Evolutionary conservation across 2,888 invertebrate species (phyloP), one percentile per base, ranked within the genome.

Genomic region (Bursaphelenchus okinawaensis): DNA sequence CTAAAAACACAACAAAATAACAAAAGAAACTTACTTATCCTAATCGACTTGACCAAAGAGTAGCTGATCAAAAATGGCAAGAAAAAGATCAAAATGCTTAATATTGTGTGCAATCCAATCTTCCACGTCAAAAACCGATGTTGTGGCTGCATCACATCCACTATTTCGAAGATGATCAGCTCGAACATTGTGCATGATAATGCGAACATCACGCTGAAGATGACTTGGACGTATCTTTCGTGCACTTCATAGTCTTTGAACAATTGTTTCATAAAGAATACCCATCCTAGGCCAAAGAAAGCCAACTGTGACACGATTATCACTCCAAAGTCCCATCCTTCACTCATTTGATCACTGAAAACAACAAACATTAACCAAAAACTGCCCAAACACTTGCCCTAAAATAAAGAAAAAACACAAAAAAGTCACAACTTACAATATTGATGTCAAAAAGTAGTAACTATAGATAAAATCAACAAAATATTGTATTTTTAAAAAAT

Each of bases 171-270:
- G 83, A 99, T 99, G 68, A 98, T 96, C 65, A 98, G 86, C 84
- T 98, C 96, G 85, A 98, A 99, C 93, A 98, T 93, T 1, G 94
- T 93, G 82, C 96, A 93, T 24, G 96, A 96, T 19, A 99, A 86
- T 0, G 96, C 90, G 83, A 98, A 92, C 31, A 94, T 98, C 26
- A 90, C 87, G 0, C 96, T 94, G 84, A 99, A 98, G 82, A 95
- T 91, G 4, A 96, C 86, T 84, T 96, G 92, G 1, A 98, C 94
- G 66, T 92, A 86, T 67, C 90, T 88, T 83, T 96, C 93, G 78
- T 93, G 91, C 19, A 75, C 68, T 67, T 98, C 96, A 86, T 98
- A 98, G 83, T 98, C 93, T 72, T 91, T 89, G 83, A 96, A 98
- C 55, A 98, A 86, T 84, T 93, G 91, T 84, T 93, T 95, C 79